Percentiles rank a stretch among this genome's conserved stretches.
Evolutionary conservation across 2,888 invertebrate species (phyloP).

Genomic region (Temnothorax rugatulus): DNA sequence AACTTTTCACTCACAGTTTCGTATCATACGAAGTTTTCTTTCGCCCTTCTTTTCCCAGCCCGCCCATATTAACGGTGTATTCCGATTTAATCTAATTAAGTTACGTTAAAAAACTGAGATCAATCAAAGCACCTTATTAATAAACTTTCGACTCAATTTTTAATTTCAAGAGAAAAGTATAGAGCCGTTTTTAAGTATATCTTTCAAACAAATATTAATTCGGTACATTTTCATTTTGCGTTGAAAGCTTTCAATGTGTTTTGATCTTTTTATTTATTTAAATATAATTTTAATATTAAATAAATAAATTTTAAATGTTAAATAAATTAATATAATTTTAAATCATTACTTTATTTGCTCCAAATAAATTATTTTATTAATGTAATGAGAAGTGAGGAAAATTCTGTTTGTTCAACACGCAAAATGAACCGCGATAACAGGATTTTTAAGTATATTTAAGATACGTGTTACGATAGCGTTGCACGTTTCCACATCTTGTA

Average conservation of each 20-base stretch:
- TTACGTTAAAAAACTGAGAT: neutral
- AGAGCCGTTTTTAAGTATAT: neutral
- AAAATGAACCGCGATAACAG: neutral
- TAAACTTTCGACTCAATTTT: neutral
- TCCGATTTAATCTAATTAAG: neutral
- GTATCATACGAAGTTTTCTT: constrained; percentile 30
- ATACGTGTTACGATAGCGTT: neutral
- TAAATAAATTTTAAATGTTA: too few relatives aligned
- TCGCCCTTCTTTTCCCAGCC: neutral
- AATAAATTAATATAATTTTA: neutral
- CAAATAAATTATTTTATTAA: neutral
- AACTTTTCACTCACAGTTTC: constrained; percentile 66
- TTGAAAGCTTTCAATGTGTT: neutral
- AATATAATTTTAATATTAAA: neutral
- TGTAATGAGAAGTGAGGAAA: neutral
- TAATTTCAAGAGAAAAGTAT: neutral
- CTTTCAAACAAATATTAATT: constrained; percentile 6
- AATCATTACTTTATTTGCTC: neutral
- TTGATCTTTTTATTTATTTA: neutral
- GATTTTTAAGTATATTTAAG: neutral
- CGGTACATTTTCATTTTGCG: neutral
- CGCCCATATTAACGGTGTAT: neutral
- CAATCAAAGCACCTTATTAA: neutral
- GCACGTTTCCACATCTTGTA: neutral
- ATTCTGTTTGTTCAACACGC: neutral